Base-by-base conservation (phyloP, 2,888 invertebrate species). In the Selenia dentaria region DNA sequence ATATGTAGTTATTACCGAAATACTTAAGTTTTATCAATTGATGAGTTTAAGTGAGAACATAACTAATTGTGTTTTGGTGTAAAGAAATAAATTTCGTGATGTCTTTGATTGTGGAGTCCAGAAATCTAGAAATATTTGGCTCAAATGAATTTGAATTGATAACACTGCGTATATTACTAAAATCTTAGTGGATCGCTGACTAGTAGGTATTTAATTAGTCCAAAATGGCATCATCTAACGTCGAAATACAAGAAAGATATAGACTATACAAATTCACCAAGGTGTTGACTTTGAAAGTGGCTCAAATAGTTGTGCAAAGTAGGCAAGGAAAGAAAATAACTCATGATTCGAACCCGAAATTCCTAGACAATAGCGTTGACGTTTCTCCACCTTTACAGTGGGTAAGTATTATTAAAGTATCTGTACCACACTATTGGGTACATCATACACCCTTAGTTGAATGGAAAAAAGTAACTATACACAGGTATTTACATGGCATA, bases 241-340 rank as follows among this genome's bases (percentile, higher is more conserved):
- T 64, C 27, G 83, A 85, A 33, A 56, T 74, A 26, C 79, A 94
- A 68, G 95, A 95, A 59, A 94, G 93, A 72, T 95, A 94, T 68
- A 97, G 97, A 72, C 89, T 98, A 77, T 97, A 97, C 70, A 97
- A 96, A 82, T 98, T 97, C 79, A 95, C 96, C 0, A 97, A 96
- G 86, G 96, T 96, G 80, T 91, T 98, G 60, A 95, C 96, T 8
- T 87, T 96, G 46, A 98, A 98, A 89, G 94, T 96, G 39, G 95
- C 96, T 20, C 98, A 98, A 86, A 95, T 98, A 35, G 96, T 98
- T 39, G 96, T 98, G 11, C 97, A 98, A 83, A 97, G 97, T 41
- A 93, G 98, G 62, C 93, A 97, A 49, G 98, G 98, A 12, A 96
- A 96, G 68, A 97, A 96, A 83, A 93, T 96, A 26, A 77, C 74